Base-by-base conservation (phyloP, 2,113 vertebrate species). In the Alethe castanea region DNA sequence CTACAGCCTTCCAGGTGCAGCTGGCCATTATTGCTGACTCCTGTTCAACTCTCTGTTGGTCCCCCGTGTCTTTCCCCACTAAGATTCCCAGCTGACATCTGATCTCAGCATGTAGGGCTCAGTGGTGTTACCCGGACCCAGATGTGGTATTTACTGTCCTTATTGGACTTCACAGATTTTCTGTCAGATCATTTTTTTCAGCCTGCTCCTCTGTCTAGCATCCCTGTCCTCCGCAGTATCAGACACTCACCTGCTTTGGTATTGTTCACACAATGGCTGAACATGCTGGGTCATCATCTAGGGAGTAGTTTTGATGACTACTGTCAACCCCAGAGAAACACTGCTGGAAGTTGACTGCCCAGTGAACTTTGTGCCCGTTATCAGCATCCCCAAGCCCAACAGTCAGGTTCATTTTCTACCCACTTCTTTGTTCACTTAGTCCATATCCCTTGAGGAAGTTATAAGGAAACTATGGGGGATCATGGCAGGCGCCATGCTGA, bases 341-440 rank as follows among this genome's bases (percentile, higher is more conserved):
- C 15, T 0, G 0, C 26, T 57, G 35, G 29, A 44, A 61, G 24
- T 0, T 47, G 47, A 11, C 44, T 9, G 7, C 12, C 19, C 4
- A 0, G 8, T 80, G 54, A 59, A 29, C 35, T 61, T 78, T 25
- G 18, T 74, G 23, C 26, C 10, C 0, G 0, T 59, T 26, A 52
- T 10, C 36, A 57, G 23, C 14, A 18, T 66, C 5, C 12, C 14
- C 1, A 6, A 25, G 22, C 28, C 29, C 6, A 78, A 25, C 5
- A 18, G 19, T 62, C 15, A 40, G 31, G 14, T 52, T 48, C 10
- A 9, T 92, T 82, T 90, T 56, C 50, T 67, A 22, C 15, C 20
- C 19, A 48, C 9, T 1, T 76, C n/a, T 47, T 38, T 71, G 31
- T 76, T 62, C 8, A 31, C 66, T 81, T 67, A 48, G 14, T 28